Evolutionary conservation across 2,888 invertebrate genomes (phyloP).

Genomic region (Belgica antarctica): DNA sequence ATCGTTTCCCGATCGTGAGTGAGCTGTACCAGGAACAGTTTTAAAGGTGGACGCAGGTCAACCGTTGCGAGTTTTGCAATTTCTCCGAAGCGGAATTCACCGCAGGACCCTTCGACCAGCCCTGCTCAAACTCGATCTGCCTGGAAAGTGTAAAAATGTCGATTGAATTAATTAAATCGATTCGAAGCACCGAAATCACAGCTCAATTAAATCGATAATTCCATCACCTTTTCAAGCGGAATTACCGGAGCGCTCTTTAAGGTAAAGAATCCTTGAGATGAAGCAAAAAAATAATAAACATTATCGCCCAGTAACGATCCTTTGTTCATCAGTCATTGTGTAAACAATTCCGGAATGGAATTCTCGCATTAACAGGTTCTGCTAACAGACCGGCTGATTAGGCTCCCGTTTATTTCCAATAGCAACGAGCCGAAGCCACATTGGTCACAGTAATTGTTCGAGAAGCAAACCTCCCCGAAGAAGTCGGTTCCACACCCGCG

Average conservation of each 20-base stretch:
- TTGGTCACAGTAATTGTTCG: constrained; percentile 4
- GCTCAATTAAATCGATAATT: neutral
- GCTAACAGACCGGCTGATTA: neutral
- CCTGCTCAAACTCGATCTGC: too few relatives aligned
- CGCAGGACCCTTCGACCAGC: too few relatives aligned
- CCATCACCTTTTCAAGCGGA: neutral
- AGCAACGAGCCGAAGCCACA: constrained; percentile 20
- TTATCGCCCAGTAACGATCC: constrained; percentile 13
- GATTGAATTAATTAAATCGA: neutral
- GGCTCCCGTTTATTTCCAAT: constrained; percentile 23
- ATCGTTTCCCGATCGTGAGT: too few relatives aligned
- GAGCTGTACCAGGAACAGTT: too few relatives aligned
- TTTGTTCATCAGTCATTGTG: neutral
- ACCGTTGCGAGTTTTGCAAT: too few relatives aligned
- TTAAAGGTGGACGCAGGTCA: too few relatives aligned
- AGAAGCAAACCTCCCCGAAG: too few relatives aligned
- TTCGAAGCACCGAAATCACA: neutral
- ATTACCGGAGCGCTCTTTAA: neutral
- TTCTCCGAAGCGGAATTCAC: too few relatives aligned
- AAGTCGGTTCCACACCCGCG: constrained; percentile 7
- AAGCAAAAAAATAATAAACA: neutral
- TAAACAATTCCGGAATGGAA: neutral
- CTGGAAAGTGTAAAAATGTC: too few relatives aligned
- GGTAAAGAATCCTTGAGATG: neutral
- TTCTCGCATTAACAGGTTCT: constrained; percentile 17